Evolutionary conservation across 2,113 vertebrate species (phyloP).

Genomic region (Alethe diademata): DNA sequence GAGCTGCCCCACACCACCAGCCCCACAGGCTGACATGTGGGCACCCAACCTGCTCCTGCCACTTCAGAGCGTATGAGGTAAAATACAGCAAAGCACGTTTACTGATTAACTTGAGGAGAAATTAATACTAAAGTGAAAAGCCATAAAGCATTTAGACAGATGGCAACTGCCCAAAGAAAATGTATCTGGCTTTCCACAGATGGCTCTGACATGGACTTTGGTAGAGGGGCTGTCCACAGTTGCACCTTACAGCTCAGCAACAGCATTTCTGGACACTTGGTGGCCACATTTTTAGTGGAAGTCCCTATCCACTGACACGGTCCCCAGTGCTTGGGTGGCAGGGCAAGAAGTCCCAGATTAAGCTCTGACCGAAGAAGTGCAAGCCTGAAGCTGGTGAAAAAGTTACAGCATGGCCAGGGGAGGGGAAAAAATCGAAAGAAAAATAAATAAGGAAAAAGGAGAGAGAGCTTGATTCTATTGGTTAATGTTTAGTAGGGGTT

Average conservation of each 20-base stretch:
- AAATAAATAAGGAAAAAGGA: neutral
- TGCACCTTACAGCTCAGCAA: neutral
- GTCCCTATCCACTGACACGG: neutral
- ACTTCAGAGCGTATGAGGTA: neutral
- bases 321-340: rapidly evolving
- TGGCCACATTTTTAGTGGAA: neutral
- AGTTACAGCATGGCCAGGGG: neutral
- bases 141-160: neutral
- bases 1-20: neutral
- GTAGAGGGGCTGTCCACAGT: neutral
- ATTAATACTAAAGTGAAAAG: neutral
- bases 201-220: neutral
- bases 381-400: neutral
- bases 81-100: neutral
- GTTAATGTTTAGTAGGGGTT: neutral
- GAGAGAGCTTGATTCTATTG: neutral
- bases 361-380: neutral
- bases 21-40: rapidly evolving
- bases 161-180: neutral
- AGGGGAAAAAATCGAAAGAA: neutral
- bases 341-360: neutral
- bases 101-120: constrained; percentile 30
- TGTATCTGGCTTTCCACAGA: neutral
- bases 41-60: rapidly evolving
- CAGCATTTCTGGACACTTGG: rapidly evolving